Evolutionary conservation across 1,140 invertebrate genomes (phyloP), one percentile per base, ranked within the genome.

Genomic region (Leptoteleia sp.): DNA sequence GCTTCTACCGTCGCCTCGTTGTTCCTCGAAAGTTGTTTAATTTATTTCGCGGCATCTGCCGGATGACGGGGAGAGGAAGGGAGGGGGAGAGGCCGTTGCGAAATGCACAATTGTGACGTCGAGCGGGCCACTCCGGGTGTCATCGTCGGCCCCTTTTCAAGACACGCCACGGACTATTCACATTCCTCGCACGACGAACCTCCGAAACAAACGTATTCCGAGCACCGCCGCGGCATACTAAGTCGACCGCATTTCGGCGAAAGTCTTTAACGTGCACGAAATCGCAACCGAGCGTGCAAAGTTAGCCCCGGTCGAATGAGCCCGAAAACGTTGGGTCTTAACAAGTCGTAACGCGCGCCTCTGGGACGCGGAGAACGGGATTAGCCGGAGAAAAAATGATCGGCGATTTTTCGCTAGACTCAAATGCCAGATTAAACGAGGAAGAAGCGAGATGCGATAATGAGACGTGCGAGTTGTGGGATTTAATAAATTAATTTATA

Each of bases 191-290:
- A 70, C 73, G 65, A 59, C 29, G n/a, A 27, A 19, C 17, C 38
- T 31, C 33, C 37, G 29, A 59, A 68, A 68, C 55, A 76, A 76
- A 57, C 57, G 19, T 22, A 22, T 22, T 22, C 19, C 2, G 2
- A 22, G 50, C 52, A 62, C 73, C 45, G 15, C 57, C 7, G 43
- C 50, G 15, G 73, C 48, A 70, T 77, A 70, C 59, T 70, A 70
- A 77, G 59, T 62, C 65, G 57, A 50, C 13, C 11, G 13, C 40
- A 57, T 70, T 68, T 59, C 42, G 33, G 33, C 22, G 43, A 65
- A 75, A 77, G 57, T 65, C 73, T n/a, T 65, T 65, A 62, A 65
- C 57, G 59, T 55, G 40, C 42, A 65, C 55, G 59, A 75, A 75
- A 65, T 65, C 50, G 70, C 61, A 16, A 75, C 13, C 29, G 48